A percentile compares a stretch with the other conserved stretches of the same genome.
Conservation (phyloP, 2,797 vertebrate genomes). For the Dipus sagitta region DNA sequence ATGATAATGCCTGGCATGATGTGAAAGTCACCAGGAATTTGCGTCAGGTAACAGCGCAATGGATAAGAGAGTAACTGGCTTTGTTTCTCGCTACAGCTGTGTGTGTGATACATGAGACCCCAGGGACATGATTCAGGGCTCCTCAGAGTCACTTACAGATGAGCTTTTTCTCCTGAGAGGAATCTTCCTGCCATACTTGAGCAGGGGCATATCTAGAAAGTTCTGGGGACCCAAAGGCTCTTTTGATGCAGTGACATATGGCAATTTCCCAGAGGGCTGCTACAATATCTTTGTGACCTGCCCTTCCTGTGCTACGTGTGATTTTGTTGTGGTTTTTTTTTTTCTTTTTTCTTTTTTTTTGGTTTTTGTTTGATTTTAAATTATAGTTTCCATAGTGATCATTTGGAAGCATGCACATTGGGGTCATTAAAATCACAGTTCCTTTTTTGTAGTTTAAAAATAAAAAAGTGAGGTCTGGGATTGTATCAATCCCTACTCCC, state of each 20-base stretch:
- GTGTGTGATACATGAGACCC: constrained; percentile 83
- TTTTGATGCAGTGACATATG: constrained; percentile 69
- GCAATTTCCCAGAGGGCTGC: constrained; percentile 68
- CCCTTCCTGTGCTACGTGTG: constrained; percentile 79
- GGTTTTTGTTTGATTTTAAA: constrained; percentile 76
- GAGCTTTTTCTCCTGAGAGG: constrained; percentile 81
- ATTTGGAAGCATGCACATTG: constrained; percentile 83
- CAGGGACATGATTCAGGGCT: constrained; percentile 80
- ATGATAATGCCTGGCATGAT: constrained; percentile 99
- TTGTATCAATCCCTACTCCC: constrained; percentile 36
- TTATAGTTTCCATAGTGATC: constrained; percentile 74
- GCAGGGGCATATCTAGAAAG: constrained; percentile 94
- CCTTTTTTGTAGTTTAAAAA: constrained; percentile 76
- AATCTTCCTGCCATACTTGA: constrained; percentile 91
- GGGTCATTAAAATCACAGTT: constrained; percentile 83
- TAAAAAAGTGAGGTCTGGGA: constrained; percentile 33
- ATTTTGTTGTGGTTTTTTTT: constrained; percentile 72
- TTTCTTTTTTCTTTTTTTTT: neutral
- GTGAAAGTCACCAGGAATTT: constrained; percentile 99
- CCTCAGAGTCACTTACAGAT: constrained; percentile 83
- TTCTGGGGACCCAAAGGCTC: constrained; percentile 83
- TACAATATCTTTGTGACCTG: constrained; percentile 63
- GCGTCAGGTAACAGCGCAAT: constrained; percentile 99
- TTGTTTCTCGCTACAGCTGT: constrained; percentile 85
- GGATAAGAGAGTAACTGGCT: constrained; percentile 91